Base-by-base conservation (phyloP, 2,113 vertebrate genomes). In the Heloderma charlesbogerti region DNA sequence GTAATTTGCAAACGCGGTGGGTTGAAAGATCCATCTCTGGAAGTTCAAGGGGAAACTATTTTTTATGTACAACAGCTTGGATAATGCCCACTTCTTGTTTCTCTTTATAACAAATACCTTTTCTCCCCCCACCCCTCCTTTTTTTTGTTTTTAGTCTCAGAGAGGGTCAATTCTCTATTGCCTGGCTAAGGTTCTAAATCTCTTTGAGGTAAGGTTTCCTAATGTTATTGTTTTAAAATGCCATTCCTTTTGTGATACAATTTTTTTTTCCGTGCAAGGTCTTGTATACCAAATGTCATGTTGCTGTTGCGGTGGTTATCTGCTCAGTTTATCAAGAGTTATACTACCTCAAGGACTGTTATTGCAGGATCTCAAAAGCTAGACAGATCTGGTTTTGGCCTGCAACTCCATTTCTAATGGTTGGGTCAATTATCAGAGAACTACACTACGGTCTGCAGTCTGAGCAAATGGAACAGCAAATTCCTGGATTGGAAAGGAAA, bases 131-230 rank as follows among this genome's bases (percentile, higher is more conserved):
- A 57, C n/a, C 2, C 22, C 4, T 1, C 9, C 87, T 54, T 1
- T 31, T 40, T 84, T 16, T 25, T 43, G 90, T 88, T 77, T 94
- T 80, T 67, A 98, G 99, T 96, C 97, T 90, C 98, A 98, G 63
- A 98, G 96, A 93, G 99, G 98, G 1, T 98, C 98, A 34, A 96
- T 99, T 94, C 97, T 99, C 83, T 97, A 99, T 92, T 99, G 98
- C 92, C 90, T 99, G 97, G 99, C 98, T 60, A 98, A 98, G 95
- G 98, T 99, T 88, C 96, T 99, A 84, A 98, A 98, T 94, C 97
- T 99, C 72, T 99, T 99, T 95, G 98, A 99, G 92, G 99, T 99
- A 96, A 98, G 99, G 96, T 13, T 79, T 60, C 87, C 6, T 75
- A 16, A 34, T 63, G 25, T 3, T 57, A 57, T 31, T 22, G 40